Conservation (phyloP, 2,113 vertebrate species). For the Megatriorchis doriae region DNA sequence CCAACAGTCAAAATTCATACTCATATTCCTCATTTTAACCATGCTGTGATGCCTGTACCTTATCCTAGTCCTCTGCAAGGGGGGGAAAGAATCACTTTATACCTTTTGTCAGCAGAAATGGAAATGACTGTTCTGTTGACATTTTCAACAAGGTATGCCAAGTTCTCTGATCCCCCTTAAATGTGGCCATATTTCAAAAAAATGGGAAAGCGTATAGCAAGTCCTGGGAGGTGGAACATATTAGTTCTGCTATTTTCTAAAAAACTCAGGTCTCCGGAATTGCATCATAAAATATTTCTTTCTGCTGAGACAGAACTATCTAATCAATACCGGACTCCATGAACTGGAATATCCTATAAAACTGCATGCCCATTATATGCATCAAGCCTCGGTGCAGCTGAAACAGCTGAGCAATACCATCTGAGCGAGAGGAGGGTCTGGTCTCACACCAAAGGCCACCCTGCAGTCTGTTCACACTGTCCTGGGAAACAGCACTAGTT, state of each 20-base stretch:
- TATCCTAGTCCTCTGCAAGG: not conserved
- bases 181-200: not conserved
- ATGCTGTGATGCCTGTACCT: not conserved
- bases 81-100: not conserved
- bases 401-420: not conserved
- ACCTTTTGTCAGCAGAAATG: not conserved
- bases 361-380: not conserved
- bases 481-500: not conserved
- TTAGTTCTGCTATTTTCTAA: not conserved
- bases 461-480: not conserved
- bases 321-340: rapidly evolving
- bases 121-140: not conserved
- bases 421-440: not conserved
- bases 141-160: not conserved
- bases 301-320: not conserved
- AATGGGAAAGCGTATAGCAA: not conserved
- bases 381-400: not conserved
- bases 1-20: not conserved
- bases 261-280: not conserved
- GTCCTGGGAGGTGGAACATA: not conserved
- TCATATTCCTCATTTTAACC: not conserved
- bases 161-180: not conserved
- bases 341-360: not conserved
- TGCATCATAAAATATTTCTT: not conserved
- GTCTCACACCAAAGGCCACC: not conserved